A percentile compares a stretch with the other conserved stretches of the same genome.
Evolutionary conservation across 1,140 invertebrate genomes (phyloP).

Genomic region (Leptinotarsa lineolata): DNA sequence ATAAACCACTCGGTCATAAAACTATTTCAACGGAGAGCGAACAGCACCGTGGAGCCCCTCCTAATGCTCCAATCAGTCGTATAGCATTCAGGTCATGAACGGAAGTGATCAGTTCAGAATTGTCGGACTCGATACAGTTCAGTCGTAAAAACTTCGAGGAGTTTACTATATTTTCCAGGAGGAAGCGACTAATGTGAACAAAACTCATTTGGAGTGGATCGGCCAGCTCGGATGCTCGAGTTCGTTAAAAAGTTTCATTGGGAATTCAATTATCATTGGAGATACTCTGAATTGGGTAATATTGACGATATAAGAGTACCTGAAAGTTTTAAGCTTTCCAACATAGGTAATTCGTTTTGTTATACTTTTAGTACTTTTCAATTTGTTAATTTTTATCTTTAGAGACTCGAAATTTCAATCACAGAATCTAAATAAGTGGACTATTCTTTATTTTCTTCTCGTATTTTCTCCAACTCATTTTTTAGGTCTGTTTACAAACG

Average conservation of each 20-base stretch:
- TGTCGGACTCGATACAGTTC: background rate
- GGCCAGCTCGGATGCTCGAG: background rate
- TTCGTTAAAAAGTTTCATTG: constrained; percentile 1
- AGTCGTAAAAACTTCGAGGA: background rate
- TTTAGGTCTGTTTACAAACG: no score
- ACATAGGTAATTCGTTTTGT: no score
- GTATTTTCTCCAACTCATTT: no score
- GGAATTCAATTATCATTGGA: background rate
- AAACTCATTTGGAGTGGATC: background rate
- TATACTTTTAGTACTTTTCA: no score
- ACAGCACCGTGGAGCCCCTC: background rate
- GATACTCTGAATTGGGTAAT: background rate
- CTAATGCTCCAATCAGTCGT: constrained; percentile 8
- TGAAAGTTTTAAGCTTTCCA: no score
- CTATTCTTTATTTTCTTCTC: no score
- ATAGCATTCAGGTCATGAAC: background rate
- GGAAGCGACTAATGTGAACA: background rate
- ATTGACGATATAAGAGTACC: no score
- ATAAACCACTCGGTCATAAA: background rate
- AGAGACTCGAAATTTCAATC: no score
- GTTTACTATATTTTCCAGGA: background rate
- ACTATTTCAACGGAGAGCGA: background rate
- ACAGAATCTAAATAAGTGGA: no score
- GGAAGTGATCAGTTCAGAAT: background rate
- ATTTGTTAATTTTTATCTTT: no score